Evolutionary conservation across 1,140 invertebrate species (phyloP).

Genomic region (Bactericera cockerelli): DNA sequence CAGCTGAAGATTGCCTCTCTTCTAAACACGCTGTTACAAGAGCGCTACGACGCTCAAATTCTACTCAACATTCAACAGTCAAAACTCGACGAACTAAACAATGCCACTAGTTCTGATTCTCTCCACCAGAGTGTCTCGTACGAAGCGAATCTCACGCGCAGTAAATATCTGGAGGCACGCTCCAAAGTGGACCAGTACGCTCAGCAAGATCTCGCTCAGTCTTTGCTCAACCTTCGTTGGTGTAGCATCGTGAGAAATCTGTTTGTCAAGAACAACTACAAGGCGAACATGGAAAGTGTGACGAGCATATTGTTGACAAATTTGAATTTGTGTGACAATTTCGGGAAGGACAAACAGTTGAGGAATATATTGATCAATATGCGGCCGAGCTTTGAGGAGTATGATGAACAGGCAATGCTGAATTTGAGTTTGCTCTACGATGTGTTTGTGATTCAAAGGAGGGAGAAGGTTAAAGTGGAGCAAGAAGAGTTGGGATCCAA

Average conservation of each 20-base stretch:
- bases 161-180: not conserved
- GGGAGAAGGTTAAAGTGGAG: no score
- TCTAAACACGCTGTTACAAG: not conserved
- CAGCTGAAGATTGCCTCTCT: not conserved
- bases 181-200: not conserved
- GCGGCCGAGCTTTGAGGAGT: no score
- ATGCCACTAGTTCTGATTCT: not conserved
- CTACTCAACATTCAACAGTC: not conserved
- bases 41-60: not conserved
- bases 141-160: not conserved
- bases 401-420: no score
- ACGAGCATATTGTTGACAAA: not conserved
- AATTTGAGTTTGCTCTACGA: no score
- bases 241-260: not conserved
- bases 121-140: not conserved
- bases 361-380: no score
- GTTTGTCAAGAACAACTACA: not conserved
- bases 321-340: no score
- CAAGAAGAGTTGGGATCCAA: no score
- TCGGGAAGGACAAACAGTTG: no score
- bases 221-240: not conserved
- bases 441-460: no score
- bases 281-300: not conserved
- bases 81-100: not conserved
- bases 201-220: not conserved